Evolutionary conservation across 2,113 vertebrate species (phyloP).

Genomic region (Corythornis cristatus): DNA sequence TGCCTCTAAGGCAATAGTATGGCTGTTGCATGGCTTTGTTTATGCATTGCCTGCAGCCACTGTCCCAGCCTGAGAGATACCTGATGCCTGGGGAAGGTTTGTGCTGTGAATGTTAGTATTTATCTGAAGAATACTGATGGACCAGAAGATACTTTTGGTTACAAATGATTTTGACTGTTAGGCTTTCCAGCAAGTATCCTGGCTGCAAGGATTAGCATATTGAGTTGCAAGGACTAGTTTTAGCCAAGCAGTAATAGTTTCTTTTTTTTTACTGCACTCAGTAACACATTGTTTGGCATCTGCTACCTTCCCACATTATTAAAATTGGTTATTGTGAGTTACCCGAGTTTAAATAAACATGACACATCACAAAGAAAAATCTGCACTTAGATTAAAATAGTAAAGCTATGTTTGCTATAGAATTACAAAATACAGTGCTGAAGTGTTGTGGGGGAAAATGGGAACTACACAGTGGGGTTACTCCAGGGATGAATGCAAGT

Average conservation of each 20-base stretch:
- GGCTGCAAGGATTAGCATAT: neutral
- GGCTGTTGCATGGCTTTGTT: neutral
- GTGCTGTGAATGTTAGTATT: neutral
- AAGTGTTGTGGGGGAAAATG: neutral
- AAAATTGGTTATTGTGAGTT: neutral
- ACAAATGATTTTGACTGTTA: neutral
- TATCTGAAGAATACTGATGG: neutral
- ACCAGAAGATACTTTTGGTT: neutral
- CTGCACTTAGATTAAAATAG: slow-evolving; percentile 3
- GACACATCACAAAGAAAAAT: slow-evolving; percentile 37
- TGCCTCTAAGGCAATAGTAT: neutral
- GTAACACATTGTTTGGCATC: slow-evolving; percentile 9
- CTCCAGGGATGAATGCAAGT: neutral
- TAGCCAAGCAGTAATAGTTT: neutral
- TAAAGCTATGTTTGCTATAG: neutral
- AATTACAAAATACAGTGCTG: slow-evolving; percentile 6
- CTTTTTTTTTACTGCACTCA: neutral
- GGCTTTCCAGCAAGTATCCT: neutral
- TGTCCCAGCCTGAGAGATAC: neutral
- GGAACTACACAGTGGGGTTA: neutral
- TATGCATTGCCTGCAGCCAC: neutral
- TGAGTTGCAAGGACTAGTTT: neutral
- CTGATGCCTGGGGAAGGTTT: neutral
- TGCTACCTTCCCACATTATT: slow-evolving; percentile 28
- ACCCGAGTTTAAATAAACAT: slow-evolving; percentile 20